phyloP scores from a whole-genome alignment of 2,797 vertebrate species.

The Oceanodroma leucorhoa region DNA sequence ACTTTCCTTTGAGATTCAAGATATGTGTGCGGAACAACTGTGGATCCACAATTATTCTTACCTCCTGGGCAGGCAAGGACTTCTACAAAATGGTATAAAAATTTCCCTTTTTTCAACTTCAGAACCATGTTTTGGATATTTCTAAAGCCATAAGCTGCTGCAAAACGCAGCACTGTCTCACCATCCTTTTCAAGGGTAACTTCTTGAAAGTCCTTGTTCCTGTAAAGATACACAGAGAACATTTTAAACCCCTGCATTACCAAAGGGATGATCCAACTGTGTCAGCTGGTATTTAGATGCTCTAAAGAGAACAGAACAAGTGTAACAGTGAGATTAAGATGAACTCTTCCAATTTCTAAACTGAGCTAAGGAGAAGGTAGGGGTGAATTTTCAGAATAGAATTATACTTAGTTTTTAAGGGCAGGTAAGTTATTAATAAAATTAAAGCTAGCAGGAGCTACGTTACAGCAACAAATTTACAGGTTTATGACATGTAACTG shows the following conservation, averaged over 20 bases:
- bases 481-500: not conserved
- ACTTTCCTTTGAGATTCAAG: not conserved
- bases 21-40: accelerated
- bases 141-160: slow-evolving; percentile 90
- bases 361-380: not conserved
- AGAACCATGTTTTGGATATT: slow-evolving; percentile 94
- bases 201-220: slow-evolving; percentile 96
- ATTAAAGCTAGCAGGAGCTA: not conserved
- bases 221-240: slow-evolving; percentile 41
- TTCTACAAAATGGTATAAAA: slow-evolving; percentile 92
- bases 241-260: not conserved
- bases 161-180: slow-evolving; percentile 89
- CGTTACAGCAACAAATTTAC: not conserved
- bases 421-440: not conserved
- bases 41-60: slow-evolving; percentile 47
- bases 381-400: not conserved
- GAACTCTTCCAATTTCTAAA: not conserved
- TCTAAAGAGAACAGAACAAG: not conserved
- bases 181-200: slow-evolving; percentile 91
- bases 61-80: slow-evolving; percentile 95
- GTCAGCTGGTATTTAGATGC: not conserved
- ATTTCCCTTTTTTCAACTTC: slow-evolving; percentile 88
- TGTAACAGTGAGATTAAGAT: not conserved
- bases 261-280: not conserved
- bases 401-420: not conserved